phyloP scores from a whole-genome alignment of 2,113 vertebrate genomes.

The Burhinus oedicnemus region DNA sequence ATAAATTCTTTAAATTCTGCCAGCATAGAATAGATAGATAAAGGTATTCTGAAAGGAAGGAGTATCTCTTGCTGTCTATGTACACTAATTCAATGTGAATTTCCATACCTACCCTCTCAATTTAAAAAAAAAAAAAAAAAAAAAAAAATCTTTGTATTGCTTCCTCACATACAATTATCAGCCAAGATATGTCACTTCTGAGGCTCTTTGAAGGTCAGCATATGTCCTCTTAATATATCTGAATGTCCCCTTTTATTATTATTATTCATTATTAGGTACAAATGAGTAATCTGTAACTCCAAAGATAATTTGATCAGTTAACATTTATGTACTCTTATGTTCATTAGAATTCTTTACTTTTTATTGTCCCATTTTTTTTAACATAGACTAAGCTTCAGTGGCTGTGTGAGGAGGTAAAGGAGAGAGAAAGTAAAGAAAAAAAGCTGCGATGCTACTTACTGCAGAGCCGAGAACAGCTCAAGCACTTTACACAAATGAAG shows the following conservation, averaged over 20 bases:
- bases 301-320: background rate
- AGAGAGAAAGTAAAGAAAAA: constrained; percentile 80
- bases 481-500: constrained; percentile 77
- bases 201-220: background rate
- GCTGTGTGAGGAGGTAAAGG: constrained; percentile 90
- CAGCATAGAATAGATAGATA: background rate
- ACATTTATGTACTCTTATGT: background rate
- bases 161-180: background rate
- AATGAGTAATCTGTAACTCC: background rate
- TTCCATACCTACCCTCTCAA: background rate
- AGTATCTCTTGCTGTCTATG: background rate
- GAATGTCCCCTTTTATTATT: background rate
- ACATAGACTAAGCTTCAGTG: constrained; percentile 85
- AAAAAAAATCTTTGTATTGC: background rate
- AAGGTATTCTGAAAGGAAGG: background rate
- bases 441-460: constrained; percentile 77
- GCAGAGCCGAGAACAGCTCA: constrained; percentile 83
- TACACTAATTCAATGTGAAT: background rate
- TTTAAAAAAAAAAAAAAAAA: background rate
- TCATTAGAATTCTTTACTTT: background rate
- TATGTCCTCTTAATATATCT: background rate
- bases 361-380: background rate
- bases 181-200: background rate
- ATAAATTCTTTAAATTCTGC: background rate
- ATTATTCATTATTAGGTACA: background rate